phyloP scores from a whole-genome alignment of 1,140 invertebrate species.

The Bradynema listronoti region DNA sequence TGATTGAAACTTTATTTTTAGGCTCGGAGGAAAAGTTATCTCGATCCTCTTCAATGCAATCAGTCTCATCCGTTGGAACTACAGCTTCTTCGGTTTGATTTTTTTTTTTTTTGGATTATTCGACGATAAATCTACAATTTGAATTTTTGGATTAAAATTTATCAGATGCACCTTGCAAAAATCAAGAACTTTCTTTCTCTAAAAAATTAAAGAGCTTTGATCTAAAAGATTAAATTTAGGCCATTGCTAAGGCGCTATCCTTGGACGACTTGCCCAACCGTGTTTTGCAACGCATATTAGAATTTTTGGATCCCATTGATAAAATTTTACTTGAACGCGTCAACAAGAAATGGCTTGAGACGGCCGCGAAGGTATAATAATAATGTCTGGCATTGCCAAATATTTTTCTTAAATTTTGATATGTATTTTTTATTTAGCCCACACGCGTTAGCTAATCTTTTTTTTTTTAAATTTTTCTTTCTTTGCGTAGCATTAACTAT shows the following conservation, averaged over 20 bases:
- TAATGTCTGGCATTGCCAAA: too few species aligned
- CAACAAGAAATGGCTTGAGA: constrained; percentile 51
- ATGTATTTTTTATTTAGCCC: not conserved
- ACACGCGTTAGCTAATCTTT: not conserved
- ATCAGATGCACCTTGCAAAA: too few species aligned
- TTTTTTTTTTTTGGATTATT: too few species aligned
- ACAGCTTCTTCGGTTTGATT: too few species aligned
- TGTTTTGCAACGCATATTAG: constrained; percentile 42
- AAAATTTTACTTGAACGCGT: constrained; percentile 52
- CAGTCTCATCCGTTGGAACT: constrained; percentile 35
- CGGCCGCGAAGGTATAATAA: constrained; percentile 45
- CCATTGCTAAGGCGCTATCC: not conserved
- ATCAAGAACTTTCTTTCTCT: too few species aligned
- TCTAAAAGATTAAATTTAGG: constrained; percentile 17
- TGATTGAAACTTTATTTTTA: constrained; percentile 2
- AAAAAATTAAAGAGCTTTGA: too few species aligned
- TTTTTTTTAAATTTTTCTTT: too few species aligned
- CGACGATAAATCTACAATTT: too few species aligned
- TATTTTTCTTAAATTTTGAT: too few species aligned
- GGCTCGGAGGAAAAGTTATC: constrained; percentile 33
- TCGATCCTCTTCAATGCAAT: constrained; percentile 33
- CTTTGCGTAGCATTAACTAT: too few species aligned
- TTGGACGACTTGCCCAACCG: constrained; percentile 42
- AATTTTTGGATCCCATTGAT: constrained; percentile 38
- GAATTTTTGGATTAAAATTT: too few species aligned